A percentile compares a stretch with the other conserved stretches of the same genome.
Conservation (phyloP, 37 sponge, comb jelly and placozoan species). For the Hormiphora californensis region DNA sequence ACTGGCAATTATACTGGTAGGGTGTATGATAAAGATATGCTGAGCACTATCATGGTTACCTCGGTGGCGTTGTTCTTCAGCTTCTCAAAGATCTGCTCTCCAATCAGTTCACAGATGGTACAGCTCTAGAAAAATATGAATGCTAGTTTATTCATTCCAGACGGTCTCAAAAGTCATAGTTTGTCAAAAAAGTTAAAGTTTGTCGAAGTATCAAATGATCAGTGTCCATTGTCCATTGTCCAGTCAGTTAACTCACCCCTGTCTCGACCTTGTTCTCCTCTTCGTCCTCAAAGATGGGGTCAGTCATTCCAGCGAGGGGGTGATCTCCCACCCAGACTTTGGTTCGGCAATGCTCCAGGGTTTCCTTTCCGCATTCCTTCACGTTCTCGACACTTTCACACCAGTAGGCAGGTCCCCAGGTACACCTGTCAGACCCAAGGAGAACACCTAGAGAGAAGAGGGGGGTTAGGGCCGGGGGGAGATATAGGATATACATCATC, state of each 20-base stretch:
- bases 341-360: background rate
- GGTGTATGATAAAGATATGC: too few relatives aligned
- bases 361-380: conserved; percentile 38
- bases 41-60: background rate
- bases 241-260: background rate
- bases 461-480: background rate
- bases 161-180: too few relatives aligned
- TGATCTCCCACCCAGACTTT: conserved; percentile 47
- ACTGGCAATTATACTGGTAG: too few relatives aligned
- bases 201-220: background rate
- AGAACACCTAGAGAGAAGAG: background rate
- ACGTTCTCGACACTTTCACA: conserved; percentile 50
- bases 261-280: conserved; percentile 62
- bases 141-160: too few relatives aligned
- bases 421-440: conserved; percentile 38
- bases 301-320: conserved; percentile 10
- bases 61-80: conserved; percentile 38
- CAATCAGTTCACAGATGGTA: conserved; percentile 41
- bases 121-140: conserved; percentile 18
- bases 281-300: conserved; percentile 45
- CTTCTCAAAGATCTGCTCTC: background rate
- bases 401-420: conserved; percentile 57
- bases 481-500: too few relatives aligned
- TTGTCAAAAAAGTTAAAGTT: too few relatives aligned
- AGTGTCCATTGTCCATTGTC: too few relatives aligned